Base-by-base conservation (phyloP, 2,888 invertebrate species). In the Lasioglossum morio region DNA sequence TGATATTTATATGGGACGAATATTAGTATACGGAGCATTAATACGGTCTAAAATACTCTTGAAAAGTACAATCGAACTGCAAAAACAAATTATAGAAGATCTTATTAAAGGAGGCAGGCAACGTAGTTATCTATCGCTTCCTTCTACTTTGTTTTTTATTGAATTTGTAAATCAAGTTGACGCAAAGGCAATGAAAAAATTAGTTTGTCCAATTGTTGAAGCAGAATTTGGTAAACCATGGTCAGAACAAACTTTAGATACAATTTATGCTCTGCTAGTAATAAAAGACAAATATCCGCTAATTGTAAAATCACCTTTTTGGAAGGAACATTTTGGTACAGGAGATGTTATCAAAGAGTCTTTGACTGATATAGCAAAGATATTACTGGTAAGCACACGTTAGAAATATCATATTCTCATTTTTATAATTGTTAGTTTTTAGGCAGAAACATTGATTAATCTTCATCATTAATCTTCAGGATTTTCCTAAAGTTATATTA, bases 1-100 rank as follows among this genome's bases (percentile, higher is more conserved):
- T 60, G 97, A 98, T 95, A 96, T 97, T 74, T 96, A 96, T 53
- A 96, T 97, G 37, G 98, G 98, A 0, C 97, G 97, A 92, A 97
- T 98, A 86, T 95, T 98, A 90, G 96, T 96, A 1, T 97, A 97
- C 93, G 97, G 97, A 37, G 97, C 98, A 4, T 93, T 97, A 53
- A 96, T 98, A 84, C 96, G 97, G 76, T 97, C 98, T 0, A 96
- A 96, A 34, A 95, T 96, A 76, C 96, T 97, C 90, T 88, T 95
- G 2, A 95, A 95, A 88, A 95, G 95, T 87, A 94, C 95, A 0
- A 91, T 90, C 43, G 96, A 97, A 75, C 96, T 96, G 43, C 95
- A 96, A 84, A 94, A 94, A 75, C 94, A 95, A 92, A 92, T 96
- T 40, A 88, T 96, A 7, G 94, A 96, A 85, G 93, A 95, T 70